A percentile compares a stretch with the other conserved stretches of the same genome.
Conservation (phyloP, 1,140 invertebrate genomes). For the Apis dorsata region DNA sequence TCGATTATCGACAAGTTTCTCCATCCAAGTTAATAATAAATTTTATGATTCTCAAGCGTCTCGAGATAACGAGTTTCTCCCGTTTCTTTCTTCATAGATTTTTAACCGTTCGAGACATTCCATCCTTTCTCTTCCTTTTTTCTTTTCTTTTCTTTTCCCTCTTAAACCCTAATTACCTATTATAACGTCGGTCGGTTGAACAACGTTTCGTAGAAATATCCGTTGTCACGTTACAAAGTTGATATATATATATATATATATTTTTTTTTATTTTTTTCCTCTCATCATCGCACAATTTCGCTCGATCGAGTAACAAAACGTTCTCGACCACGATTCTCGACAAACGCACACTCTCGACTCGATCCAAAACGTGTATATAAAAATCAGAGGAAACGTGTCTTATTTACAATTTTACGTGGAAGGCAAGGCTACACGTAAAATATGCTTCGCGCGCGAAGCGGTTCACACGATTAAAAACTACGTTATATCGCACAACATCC, state of each 20-base stretch:
- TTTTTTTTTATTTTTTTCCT: too few species aligned
- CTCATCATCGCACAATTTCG: neutral
- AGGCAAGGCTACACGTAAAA: slow-evolving; percentile 34
- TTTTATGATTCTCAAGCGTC: neutral
- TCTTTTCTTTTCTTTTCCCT: too few species aligned
- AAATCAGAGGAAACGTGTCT: slow-evolving; percentile 32
- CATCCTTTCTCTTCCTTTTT: too few species aligned
- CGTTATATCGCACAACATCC: slow-evolving; percentile 13
- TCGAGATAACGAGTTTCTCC: neutral
- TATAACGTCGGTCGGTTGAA: neutral
- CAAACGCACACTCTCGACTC: neutral
- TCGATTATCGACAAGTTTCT: neutral
- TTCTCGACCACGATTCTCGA: neutral
- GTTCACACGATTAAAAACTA: slow-evolving; percentile 9
- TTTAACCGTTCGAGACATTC: neutral
- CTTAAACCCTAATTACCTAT: neutral
- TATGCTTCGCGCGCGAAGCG: slow-evolving; percentile 8
- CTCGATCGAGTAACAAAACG: neutral
- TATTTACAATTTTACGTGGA: slow-evolving; percentile 40
- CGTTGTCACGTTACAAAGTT: neutral
- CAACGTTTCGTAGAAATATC: neutral
- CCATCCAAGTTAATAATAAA: neutral
- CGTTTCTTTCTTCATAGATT: neutral
- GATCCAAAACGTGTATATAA: slow-evolving; percentile 29
- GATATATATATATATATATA: neutral